Conservation (phyloP, 2,797 vertebrate species). For the Furcifer pardalis region DNA sequence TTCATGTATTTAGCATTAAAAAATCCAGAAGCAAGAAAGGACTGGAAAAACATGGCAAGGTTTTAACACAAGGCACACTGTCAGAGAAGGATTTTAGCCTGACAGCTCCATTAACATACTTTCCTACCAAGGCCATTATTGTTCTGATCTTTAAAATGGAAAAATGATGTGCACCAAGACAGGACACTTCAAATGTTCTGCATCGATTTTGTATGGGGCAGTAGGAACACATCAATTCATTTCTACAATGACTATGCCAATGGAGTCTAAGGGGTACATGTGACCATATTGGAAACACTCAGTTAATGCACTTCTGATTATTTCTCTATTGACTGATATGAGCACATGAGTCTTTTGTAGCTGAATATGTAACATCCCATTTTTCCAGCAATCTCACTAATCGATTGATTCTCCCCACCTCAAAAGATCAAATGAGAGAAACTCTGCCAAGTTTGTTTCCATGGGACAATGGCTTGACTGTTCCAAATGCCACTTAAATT, state of each 20-base stretch:
- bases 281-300: background rate
- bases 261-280: background rate
- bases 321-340: background rate
- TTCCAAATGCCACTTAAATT: slow-evolving; percentile 19
- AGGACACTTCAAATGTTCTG: background rate
- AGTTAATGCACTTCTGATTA: background rate
- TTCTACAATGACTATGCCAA: background rate
- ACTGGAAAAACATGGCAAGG: too few relatives aligned
- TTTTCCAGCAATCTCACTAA: background rate
- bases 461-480: background rate
- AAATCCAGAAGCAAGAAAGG: too few relatives aligned
- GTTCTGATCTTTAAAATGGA: background rate
- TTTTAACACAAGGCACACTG: too few relatives aligned
- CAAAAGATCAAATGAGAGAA: background rate
- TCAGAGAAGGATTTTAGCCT: background rate
- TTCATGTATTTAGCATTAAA: too few relatives aligned
- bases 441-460: background rate
- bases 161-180: background rate
- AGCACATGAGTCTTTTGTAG: background rate
- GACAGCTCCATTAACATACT: background rate
- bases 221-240: background rate
- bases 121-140: background rate
- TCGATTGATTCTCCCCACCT: background rate
- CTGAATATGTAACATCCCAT: background rate
- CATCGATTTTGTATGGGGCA: background rate